Evolutionary conservation across 2,888 invertebrate genomes (phyloP), one percentile per base, ranked within the genome.

Genomic region (Trichacis sp.): DNA sequence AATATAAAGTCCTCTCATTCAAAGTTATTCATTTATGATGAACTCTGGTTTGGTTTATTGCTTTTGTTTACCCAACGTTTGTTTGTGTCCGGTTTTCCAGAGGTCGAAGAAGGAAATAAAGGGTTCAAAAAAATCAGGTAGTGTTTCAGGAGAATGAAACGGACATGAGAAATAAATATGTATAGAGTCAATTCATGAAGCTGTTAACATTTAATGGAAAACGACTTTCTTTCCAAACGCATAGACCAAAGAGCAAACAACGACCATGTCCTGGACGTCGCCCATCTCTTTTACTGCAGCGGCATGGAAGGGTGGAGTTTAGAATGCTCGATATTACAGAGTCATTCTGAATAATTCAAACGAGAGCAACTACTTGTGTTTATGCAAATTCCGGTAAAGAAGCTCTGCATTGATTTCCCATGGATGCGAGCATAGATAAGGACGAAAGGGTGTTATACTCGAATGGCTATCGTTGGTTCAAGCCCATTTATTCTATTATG

Each of bases 341-440:
- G 63, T 51, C 69, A 68, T 76, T 80, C 76, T 81, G 81, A 82
- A 82, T 82, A 79, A 82, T 82, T 82, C 80, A 81, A 66, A 80
- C 77, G 74, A 74, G 71, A 74, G 73, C 75, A 75, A 77, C 80
- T 82, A 82, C 82, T 81, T 81, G 81, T 81, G 73, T 81, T 81
- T 77, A 82, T 82, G 82, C 77, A 81, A 82, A 81, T 82, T 63
- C 19, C 49, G 56, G 45, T 18, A 40, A 33, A 60, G 67, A 66
- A 62, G 38, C 57, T 19, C 36, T 15, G 50, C 42, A 72, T 71
- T 76, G 80, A 78, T 81, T 81, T 79, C 75, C 77, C 78, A 77
- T 77, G 78, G 78, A 79, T 77, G 76, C 73, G 69, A 60, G 71
- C 68, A 66, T 63, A 71, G 73, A 73, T 72, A 74, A 74, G 71